Percentiles rank a stretch among this genome's conserved stretches.
Conservation (phyloP, 2,113 vertebrate genomes). For the Oncorhynchus masou region DNA sequence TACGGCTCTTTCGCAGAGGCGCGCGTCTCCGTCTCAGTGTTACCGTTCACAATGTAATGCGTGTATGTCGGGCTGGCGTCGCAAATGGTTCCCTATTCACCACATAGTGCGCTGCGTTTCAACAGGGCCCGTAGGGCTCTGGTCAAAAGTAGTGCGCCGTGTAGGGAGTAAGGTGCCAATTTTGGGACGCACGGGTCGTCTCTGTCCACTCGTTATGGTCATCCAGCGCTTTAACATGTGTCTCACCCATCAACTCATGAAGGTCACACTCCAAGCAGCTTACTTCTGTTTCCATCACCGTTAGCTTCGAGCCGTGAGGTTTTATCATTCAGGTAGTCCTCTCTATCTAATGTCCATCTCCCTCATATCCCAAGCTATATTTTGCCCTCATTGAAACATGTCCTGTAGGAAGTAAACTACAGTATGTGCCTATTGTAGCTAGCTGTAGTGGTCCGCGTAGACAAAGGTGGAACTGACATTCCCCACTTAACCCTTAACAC, state of each 20-base stretch:
- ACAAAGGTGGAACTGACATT: too few relatives aligned
- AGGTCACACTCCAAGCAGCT: conserved; percentile 51
- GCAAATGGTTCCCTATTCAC: too few relatives aligned
- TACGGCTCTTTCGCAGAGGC: conserved; percentile 3
- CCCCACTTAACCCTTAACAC: too few relatives aligned
- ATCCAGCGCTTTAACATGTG: conserved; percentile 36
- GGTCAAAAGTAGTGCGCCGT: too few relatives aligned
- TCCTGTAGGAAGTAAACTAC: too few relatives aligned
- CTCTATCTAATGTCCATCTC: not conserved
- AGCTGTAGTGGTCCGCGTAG: too few relatives aligned
- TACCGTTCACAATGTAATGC: conserved; percentile 57
- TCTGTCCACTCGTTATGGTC: conserved; percentile 23
- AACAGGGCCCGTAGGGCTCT: not conserved
- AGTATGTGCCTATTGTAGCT: too few relatives aligned
- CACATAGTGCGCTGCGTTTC: too few relatives aligned
- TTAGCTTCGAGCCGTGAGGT: conserved; percentile 24
- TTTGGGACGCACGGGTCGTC: not conserved
- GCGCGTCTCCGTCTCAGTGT: not conserved
- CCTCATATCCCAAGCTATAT: not conserved
- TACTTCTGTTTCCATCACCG: conserved; percentile 44
- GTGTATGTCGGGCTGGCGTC: conserved; percentile 18
- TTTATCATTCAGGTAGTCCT: not conserved
- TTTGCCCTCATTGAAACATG: not conserved
- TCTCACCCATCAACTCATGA: conserved; percentile 44
- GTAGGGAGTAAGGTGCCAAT: too few relatives aligned